These are phyloP conservation scores for Dolichopus griseipennis DNA, from an alignment of 2,888 invertebrate species.

Conservation along the genomic window DNA sequence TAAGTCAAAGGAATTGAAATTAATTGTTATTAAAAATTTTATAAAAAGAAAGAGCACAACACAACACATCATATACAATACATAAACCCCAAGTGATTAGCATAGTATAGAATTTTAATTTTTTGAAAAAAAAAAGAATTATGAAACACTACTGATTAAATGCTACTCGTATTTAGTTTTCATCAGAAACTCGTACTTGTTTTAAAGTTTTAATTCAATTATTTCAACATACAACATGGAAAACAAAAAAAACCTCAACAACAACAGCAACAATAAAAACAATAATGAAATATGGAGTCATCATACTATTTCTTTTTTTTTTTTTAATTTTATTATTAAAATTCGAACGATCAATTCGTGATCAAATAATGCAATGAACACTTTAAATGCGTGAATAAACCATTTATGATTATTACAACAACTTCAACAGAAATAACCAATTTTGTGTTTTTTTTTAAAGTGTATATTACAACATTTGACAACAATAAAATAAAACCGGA, in stretches of 20 bases:
- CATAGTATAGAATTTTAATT: not conserved
- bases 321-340: not conserved
- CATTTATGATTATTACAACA: slow-evolving; percentile 1
- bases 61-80: too few relatives aligned
- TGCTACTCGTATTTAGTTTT: not conserved
- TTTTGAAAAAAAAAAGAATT: not conserved
- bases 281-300: not conserved
- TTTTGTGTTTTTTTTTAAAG: not conserved
- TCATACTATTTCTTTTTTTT: too few relatives aligned
- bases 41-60: too few relatives aligned
- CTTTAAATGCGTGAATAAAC: not conserved
- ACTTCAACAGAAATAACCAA: not conserved
- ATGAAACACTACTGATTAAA: not conserved
- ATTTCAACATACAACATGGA: not conserved
- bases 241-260: not conserved
- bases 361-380: not conserved
- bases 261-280: not conserved
- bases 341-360: not conserved
- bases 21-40: too few relatives aligned
- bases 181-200: not conserved
- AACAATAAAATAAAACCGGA: too few relatives aligned
- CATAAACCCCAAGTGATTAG: not conserved
- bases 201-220: not conserved
- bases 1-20: not conserved
- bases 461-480: not conserved